phyloP scores from a whole-genome alignment of 64 coral and sea anemone species.

The Stichodactyla mertensii region DNA sequence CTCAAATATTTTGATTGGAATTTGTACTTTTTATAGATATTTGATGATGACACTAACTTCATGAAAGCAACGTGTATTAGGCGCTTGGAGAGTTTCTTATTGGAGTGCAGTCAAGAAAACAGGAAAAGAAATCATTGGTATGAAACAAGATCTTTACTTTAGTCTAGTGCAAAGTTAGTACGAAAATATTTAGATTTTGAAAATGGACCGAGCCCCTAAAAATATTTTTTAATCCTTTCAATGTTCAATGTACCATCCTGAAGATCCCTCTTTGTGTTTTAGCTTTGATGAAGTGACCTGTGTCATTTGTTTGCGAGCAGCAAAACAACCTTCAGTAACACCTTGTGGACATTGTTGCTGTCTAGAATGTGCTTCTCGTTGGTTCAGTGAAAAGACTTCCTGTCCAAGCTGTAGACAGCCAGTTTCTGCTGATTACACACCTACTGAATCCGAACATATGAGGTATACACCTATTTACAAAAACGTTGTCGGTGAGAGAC shows the following conservation, averaged over 20 bases:
- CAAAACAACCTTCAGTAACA: slow-evolving; percentile 20
- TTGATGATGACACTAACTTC: slow-evolving; percentile 37
- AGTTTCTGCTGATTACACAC: slow-evolving; percentile 36
- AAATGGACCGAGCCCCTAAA: too few species aligned
- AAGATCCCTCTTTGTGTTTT: not conserved
- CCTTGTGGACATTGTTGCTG: slow-evolving; percentile 47
- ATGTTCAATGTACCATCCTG: too few species aligned
- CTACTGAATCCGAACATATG: slow-evolving; percentile 3
- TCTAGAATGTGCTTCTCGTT: slow-evolving; percentile 29
- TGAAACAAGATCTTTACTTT: not conserved
- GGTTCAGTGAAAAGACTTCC: slow-evolving; percentile 15
- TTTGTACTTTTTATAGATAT: slow-evolving; percentile 1
- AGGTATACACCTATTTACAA: not conserved
- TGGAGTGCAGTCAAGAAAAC: slow-evolving; percentile 24
- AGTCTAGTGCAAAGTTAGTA: not conserved
- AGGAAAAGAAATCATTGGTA: slow-evolving; percentile 8
- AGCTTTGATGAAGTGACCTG: slow-evolving; percentile 29
- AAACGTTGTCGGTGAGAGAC: too few species aligned
- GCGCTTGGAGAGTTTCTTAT: slow-evolving; percentile 32
- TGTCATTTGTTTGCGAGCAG: slow-evolving; percentile 33
- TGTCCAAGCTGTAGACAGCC: slow-evolving; percentile 51
- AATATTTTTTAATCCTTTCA: too few species aligned
- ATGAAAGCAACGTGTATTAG: slow-evolving; percentile 9
- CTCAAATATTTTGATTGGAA: not conserved
- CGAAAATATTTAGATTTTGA: not conserved